Conservation (phyloP, 2,797 vertebrate species). For the Sebastes melanostomus region DNA sequence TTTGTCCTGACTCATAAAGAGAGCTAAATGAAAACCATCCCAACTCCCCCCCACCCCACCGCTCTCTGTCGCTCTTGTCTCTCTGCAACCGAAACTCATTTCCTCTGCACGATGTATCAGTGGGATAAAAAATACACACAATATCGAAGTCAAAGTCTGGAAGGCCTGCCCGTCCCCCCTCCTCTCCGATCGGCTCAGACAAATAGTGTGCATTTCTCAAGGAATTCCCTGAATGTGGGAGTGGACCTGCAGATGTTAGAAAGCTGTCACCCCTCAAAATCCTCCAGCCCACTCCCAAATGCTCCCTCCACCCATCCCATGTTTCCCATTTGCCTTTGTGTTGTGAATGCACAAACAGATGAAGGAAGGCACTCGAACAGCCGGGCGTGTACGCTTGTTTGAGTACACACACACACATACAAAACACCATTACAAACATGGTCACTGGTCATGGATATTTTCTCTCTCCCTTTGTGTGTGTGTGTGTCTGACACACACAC, state of each 20-base stretch:
- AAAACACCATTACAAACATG: not conserved
- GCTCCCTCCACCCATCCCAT: slow-evolving; percentile 6
- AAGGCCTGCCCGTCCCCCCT: not conserved
- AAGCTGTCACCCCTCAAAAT: slow-evolving; percentile 19
- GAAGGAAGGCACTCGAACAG: slow-evolving; percentile 25
- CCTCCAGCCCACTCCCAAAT: slow-evolving; percentile 13
- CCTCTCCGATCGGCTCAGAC: not conserved
- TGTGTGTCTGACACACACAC: not conserved
- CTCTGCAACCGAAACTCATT: slow-evolving; percentile 69
- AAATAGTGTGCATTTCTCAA: slow-evolving; percentile 55
- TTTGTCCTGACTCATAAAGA: slow-evolving; percentile 70
- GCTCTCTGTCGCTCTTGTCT: slow-evolving; percentile 38
- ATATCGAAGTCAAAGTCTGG: slow-evolving; percentile 42
- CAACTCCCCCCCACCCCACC: rapidly evolving
- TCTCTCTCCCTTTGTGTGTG: not conserved
- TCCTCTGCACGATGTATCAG: slow-evolving; percentile 61
- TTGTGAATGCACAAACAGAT: slow-evolving; percentile 34
- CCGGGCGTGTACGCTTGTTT: not conserved
- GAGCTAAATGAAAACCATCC: slow-evolving; percentile 72
- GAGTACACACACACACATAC: not conserved
- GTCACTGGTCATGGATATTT: not conserved
- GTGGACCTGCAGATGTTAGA: slow-evolving; percentile 64
- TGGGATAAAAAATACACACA: slow-evolving; percentile 33
- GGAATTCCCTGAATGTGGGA: slow-evolving; percentile 71
- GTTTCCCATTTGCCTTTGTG: slow-evolving; percentile 33